A percentile compares a stretch with the other conserved stretches of the same genome.
Conservation (phyloP, 2,113 vertebrate species). For the Opisthocomus hoazin region DNA sequence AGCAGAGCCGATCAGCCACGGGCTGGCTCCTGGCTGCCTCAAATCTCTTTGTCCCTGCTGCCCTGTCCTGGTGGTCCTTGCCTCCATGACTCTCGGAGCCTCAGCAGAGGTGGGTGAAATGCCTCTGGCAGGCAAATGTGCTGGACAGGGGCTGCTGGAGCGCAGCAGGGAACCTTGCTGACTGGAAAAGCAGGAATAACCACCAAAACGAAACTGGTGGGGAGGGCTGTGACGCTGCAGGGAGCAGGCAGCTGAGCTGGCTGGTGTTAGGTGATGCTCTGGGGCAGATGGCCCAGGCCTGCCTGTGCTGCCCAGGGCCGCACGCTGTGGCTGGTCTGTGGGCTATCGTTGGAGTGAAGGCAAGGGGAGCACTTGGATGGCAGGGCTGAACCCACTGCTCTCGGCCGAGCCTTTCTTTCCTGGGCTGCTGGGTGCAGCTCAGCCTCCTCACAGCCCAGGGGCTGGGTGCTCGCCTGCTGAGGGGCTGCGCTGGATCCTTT, state of each 20-base stretch:
- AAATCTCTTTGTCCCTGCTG: not conserved
- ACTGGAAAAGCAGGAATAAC: conserved; percentile 55
- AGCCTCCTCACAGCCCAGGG: not conserved
- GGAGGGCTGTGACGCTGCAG: not conserved
- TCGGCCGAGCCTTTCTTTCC: not conserved
- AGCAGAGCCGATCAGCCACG: not conserved
- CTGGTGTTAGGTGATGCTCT: not conserved
- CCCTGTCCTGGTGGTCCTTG: not conserved
- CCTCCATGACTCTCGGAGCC: not conserved
- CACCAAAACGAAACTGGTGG: not conserved
- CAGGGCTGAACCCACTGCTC: not conserved
- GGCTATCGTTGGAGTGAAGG: not conserved
- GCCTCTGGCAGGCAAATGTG: not conserved
- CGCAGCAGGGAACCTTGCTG: rapidly evolving
- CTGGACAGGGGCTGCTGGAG: not conserved
- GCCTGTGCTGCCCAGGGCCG: not conserved
- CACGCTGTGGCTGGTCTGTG: rapidly evolving
- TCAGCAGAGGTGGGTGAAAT: not conserved
- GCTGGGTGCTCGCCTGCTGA: not conserved
- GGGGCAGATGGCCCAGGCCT: not conserved
- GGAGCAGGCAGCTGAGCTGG: not conserved
- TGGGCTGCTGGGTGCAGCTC: not conserved
- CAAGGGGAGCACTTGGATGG: not conserved
- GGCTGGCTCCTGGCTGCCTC: not conserved
- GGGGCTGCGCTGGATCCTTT: not conserved